Evolutionary conservation across 2,113 vertebrate genomes (phyloP).

Genomic region (Isichthys henryi): DNA sequence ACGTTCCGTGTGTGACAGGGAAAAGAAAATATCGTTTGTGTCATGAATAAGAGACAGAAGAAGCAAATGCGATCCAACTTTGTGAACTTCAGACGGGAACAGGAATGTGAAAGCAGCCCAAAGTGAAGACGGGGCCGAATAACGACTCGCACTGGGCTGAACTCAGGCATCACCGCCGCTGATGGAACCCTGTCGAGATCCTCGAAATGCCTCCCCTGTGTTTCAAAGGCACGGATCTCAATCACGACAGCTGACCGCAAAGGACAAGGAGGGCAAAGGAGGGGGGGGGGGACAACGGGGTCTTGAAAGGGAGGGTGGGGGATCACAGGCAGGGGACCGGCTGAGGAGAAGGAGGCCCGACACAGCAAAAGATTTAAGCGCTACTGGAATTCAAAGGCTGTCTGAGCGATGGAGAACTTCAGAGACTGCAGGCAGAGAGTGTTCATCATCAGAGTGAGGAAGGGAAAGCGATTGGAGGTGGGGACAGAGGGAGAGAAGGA

Average conservation of each 20-base stretch:
- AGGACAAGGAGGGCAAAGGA: conserved; percentile 6
- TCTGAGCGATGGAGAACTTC: background rate
- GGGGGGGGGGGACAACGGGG: background rate
- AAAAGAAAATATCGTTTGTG: background rate
- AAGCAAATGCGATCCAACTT: background rate
- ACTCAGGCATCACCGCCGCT: background rate
- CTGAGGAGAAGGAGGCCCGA: background rate
- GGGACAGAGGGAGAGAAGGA: background rate
- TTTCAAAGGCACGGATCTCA: conserved; percentile 22
- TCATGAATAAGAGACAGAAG: background rate
- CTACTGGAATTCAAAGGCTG: conserved; percentile 24
- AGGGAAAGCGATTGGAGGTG: background rate
- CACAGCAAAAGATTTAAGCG: conserved; percentile 13
- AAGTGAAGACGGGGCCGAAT: background rate
- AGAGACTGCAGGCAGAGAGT: background rate
- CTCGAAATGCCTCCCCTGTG: background rate
- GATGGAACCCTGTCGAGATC: background rate
- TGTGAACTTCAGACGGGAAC: background rate
- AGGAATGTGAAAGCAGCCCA: background rate
- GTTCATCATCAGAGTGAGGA: conserved; percentile 5
- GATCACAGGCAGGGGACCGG: conserved; percentile 6
- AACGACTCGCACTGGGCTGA: background rate
- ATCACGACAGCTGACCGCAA: conserved; percentile 16
- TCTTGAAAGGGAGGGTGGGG: background rate
- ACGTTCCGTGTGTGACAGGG: background rate